phyloP scores from a whole-genome alignment of 2,888 invertebrate species.

The Chloroclysta siterata region DNA sequence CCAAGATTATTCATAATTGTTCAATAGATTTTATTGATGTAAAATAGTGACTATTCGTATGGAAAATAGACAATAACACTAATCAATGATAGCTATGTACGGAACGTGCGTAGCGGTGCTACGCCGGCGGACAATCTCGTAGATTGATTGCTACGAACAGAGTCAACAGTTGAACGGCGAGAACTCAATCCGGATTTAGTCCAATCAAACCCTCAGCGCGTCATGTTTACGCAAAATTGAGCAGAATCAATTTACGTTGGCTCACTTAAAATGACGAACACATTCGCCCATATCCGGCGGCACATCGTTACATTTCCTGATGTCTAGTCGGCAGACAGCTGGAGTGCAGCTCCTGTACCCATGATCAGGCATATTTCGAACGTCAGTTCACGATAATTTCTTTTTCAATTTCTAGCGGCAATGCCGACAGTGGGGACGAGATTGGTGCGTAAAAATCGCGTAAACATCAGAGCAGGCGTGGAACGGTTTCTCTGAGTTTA shows the following conservation, averaged over 20 bases:
- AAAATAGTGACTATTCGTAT: neutral
- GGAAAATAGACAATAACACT: constrained; percentile 7
- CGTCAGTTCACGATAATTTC: constrained; percentile 73
- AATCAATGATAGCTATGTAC: constrained; percentile 7
- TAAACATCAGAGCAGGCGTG: constrained; percentile 78
- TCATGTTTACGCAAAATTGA: constrained; percentile 64
- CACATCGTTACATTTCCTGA: constrained; percentile 65
- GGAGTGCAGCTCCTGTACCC: constrained; percentile 29
- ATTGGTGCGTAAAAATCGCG: constrained; percentile 82
- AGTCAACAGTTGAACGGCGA: constrained; percentile 48
- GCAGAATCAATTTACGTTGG: constrained; percentile 64
- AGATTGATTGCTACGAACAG: constrained; percentile 38
- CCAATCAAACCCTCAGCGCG: constrained; percentile 60
- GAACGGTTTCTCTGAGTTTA: constrained; percentile 75
- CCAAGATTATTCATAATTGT: constrained; percentile 10
- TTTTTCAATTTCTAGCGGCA: constrained; percentile 78
- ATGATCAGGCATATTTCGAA: constrained; percentile 50
- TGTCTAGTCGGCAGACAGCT: constrained; percentile 53
- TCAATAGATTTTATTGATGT: neutral
- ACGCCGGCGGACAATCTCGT: constrained; percentile 37
- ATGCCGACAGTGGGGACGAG: constrained; percentile 61
- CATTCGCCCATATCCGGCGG: constrained; percentile 67
- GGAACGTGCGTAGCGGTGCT: constrained; percentile 32
- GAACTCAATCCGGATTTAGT: constrained; percentile 55
- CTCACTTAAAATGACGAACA: constrained; percentile 70